Percentiles rank a stretch among this genome's conserved stretches.
phyloP scores from a whole-genome alignment of 2,113 vertebrate species.

The Mobula birostris region DNA sequence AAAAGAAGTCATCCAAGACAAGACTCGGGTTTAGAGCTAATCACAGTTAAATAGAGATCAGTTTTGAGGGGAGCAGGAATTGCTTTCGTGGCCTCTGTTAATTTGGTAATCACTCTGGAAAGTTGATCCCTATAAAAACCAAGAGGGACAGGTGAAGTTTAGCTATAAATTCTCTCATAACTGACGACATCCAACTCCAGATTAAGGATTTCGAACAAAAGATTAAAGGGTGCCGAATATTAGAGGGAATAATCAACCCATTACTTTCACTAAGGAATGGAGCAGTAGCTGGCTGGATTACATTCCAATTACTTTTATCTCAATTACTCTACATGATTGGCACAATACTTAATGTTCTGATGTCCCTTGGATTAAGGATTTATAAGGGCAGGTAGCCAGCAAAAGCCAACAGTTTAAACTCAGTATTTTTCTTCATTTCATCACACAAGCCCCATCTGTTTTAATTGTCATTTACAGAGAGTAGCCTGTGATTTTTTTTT shows the following conservation, averaged over 20 bases:
- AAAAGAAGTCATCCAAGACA: not conserved
- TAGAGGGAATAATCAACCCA: not conserved
- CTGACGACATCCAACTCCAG: not conserved
- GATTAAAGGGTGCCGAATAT: not conserved
- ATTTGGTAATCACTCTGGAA: not conserved
- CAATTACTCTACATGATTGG: constrained; percentile 9
- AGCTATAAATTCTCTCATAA: not conserved
- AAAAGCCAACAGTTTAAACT: not conserved
- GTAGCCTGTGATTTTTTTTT: not conserved
- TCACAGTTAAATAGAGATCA: not conserved
- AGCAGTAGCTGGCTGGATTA: constrained; percentile 30
- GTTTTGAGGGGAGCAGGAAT: not conserved
- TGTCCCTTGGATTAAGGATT: constrained; percentile 21
- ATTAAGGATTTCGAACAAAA: not conserved
- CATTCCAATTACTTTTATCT: not conserved
- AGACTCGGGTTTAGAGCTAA: not conserved
- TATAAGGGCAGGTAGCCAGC: constrained; percentile 5
- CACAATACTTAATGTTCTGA: not conserved
- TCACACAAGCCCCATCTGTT: not conserved
- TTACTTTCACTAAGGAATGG: constrained; percentile 8
- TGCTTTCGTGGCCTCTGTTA: not conserved
- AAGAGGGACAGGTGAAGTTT: not conserved
- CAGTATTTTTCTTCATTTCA: not conserved
- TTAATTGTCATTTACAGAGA: not conserved
- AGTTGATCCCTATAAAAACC: not conserved